A percentile compares a stretch with the other conserved stretches of the same genome.
Evolutionary conservation across 2,113 vertebrate genomes (phyloP).

Genomic region (Sinocyclocheilus anshuiensis): DNA sequence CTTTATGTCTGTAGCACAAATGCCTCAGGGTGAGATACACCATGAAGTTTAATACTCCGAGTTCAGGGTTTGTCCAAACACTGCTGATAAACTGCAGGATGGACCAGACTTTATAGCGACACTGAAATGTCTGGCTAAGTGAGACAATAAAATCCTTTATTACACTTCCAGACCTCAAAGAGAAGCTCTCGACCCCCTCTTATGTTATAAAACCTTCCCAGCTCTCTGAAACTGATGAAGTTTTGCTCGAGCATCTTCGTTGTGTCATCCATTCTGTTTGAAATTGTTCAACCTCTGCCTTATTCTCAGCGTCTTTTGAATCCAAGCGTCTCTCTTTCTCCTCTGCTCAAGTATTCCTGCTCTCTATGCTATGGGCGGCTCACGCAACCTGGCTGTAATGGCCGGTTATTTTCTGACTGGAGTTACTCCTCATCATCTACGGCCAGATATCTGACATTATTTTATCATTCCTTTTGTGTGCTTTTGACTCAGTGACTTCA

Average conservation of each 20-base stretch:
- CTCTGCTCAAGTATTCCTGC: background rate
- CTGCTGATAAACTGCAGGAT: background rate
- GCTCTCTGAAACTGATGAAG: background rate
- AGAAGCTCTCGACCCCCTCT: background rate
- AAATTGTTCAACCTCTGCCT: background rate
- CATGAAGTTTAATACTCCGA: background rate
- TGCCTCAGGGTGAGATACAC: background rate
- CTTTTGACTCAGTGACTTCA: slow-evolving; percentile 14
- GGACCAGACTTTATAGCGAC: background rate
- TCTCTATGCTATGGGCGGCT: background rate
- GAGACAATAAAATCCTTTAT: background rate
- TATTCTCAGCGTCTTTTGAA: background rate
- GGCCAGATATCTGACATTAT: slow-evolving; percentile 24
- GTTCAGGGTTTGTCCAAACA: slow-evolving; percentile 3
- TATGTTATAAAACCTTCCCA: background rate
- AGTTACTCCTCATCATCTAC: background rate
- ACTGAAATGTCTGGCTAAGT: slow-evolving; percentile 1
- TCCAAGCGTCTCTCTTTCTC: background rate
- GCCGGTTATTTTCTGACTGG: slow-evolving; percentile 14
- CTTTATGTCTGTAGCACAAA: background rate
- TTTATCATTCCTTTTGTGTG: slow-evolving; percentile 3
- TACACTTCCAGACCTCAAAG: slow-evolving; percentile 14
- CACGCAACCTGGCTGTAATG: background rate
- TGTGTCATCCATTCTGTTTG: background rate
- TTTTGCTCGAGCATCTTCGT: background rate